Evolutionary conservation across 2,797 vertebrate species (phyloP), one percentile per base, ranked within the genome.

Genomic region (Harpagifer antarcticus): DNA sequence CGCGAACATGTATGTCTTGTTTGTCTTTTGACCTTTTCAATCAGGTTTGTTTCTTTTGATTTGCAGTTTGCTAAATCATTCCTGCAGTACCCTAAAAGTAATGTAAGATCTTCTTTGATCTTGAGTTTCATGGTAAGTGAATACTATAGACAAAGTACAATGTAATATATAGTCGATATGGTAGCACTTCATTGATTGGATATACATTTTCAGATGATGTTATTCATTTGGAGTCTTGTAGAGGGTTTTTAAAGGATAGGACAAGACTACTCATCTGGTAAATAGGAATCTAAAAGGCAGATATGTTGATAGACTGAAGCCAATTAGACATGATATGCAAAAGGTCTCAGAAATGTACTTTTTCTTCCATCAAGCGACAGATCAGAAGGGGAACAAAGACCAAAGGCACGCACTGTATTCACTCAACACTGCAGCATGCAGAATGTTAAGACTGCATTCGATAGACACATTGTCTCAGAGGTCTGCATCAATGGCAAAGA

Each of bases 281-380:
- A 78, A 89, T 77, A 86, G 84, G 72, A 62, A 87, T 89, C 68
- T 87, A 78, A 88, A 89, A 91, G 87, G 82, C 83, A 89, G 66
- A 79, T 60, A 57, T 86, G 76, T 93, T 92, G 92, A 78, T 89
- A 92, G 88, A 91, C 85, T 69, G 75, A 64, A 76, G 74, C 88
- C 89, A 91, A 88, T 92, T 84, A 91, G 86, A 92, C 86, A 83
- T 83, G 88, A 91, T 90, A 90, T 88, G 90, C 80, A 88, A 91
- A 27, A 91, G 79, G 58, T 77, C 63, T 79, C 77, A 40, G 75
- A 87, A 83, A 93, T 93, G 93, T 93, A 92, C 89, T 92, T 93
- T 92, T 93, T 88, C 79, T 88, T 84, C 87, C 82, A 91, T 91
- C 86, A 89, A 89, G 90, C 79, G 64, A 92, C 91, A 87, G 76